Conservation (phyloP, 2,888 invertebrate genomes). For the Folsomia manolachei region DNA sequence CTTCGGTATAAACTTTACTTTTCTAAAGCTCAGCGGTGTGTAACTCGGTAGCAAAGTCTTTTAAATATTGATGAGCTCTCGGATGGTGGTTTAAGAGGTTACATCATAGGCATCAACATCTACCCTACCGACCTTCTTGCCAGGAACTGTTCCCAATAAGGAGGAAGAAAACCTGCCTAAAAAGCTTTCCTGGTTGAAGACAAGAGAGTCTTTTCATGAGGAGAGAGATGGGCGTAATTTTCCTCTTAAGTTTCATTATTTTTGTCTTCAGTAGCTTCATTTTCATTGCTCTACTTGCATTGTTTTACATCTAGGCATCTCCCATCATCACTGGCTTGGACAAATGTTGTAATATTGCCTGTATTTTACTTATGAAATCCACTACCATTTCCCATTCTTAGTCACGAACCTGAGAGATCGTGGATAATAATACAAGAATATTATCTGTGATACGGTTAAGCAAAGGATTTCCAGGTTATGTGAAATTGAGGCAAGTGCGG, state of each 20-base stretch:
- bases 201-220: slow-evolving; percentile 23
- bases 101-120: no score
- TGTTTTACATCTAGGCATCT: no score
- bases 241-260: slow-evolving; percentile 20
- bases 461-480: no score
- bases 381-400: neutral
- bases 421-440: slow-evolving; percentile 4
- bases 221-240: slow-evolving; percentile 20
- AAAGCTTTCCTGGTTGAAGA: slow-evolving; percentile 19
- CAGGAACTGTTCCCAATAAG: no score
- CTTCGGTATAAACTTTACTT: neutral
- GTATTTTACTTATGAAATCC: no score
- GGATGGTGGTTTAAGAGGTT: slow-evolving; percentile 14
- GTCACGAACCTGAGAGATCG: slow-evolving; percentile 1
- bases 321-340: no score
- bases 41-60: slow-evolving; percentile 9
- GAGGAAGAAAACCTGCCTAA: neutral
- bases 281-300: neutral
- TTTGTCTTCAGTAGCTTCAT: slow-evolving; percentile 18
- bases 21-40: neutral
- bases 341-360: no score
- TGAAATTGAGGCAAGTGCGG: slow-evolving; percentile 18
- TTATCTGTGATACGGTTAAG: neutral
- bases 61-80: slow-evolving; percentile 21
- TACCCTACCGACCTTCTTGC: no score